Base-by-base conservation (phyloP, 1,140 invertebrate genomes). In the Doryteuthis pealeii region DNA sequence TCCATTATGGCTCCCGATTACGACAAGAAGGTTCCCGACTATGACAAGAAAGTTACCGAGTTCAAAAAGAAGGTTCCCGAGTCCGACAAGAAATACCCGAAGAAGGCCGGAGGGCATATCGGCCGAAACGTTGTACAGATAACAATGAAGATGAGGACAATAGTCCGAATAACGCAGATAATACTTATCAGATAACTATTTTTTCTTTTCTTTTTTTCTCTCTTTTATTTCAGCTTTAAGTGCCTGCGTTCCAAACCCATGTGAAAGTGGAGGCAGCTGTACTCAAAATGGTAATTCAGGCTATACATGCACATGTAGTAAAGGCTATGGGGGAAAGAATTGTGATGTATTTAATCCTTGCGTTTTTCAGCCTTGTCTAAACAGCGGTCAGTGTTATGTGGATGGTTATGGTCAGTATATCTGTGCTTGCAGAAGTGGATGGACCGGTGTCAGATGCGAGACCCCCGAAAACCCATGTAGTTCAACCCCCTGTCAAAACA, bases 331-430 rank as follows among this genome's bases (percentile, higher is more conserved):
- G 22, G 75, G 75, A 35, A 43, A 12, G 31, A 30, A 18, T 0
- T 76, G 75, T 66, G 22, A 28, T 15, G 66, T 70, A 22, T 18
- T 33, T 18, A n/a, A 76, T n/a, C 35, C 71, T 22, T 76, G 75
- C 35, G 18, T 30, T 28, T 28, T 3, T 18, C 14, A 15, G 28
- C 22, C 33, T 4, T 66, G 67, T 35, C 40, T 54, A 22, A 40
- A 73, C 32, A 35, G 65, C 65, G 75, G 75, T 26, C 30, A 15
- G 12, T 76, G 75, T 58, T 0, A 2, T 14, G 68, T 70, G 22
- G 35, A 31, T 28, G 45, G 67, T 6, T 28, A 35, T 15, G 28
- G 30, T 10, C 62, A 40, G 22, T 22, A 26, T 26, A 30, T 18
- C 8, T 76, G 75, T 40, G 43, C 14, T 1, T 76, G 75, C 28